Conservation (phyloP, 2,888 invertebrate species). For the Muschampia plurimacula region DNA sequence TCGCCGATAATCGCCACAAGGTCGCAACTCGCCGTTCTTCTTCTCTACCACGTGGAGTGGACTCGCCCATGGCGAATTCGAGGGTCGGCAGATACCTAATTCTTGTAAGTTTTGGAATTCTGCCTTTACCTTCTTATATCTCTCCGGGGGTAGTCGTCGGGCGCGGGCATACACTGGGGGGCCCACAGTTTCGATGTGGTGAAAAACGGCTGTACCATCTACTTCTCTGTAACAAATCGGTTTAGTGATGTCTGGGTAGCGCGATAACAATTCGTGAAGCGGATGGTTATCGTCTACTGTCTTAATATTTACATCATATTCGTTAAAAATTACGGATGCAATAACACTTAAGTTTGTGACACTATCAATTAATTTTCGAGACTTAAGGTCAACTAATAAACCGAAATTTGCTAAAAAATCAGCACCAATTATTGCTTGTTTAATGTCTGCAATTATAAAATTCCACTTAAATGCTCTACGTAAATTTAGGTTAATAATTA, state of each 20-base stretch:
- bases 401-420: conserved; percentile 40
- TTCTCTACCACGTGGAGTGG: conserved; percentile 27
- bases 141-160: conserved; percentile 24
- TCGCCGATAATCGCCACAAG: conserved; percentile 24
- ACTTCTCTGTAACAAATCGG: background rate
- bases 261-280: background rate
- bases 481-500: conserved; percentile 35
- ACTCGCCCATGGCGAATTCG: conserved; percentile 27
- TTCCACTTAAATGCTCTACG: conserved; percentile 36
- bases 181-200: background rate
- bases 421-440: conserved; percentile 38
- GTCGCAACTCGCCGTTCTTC: conserved; percentile 24
- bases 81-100: conserved; percentile 32
- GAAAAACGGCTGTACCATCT: background rate
- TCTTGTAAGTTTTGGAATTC: conserved; percentile 31
- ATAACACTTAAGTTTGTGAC: conserved; percentile 22
- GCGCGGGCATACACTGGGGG: conserved; percentile 1
- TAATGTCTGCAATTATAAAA: conserved; percentile 36
- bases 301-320: background rate
- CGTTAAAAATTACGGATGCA: background rate
- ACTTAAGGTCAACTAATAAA: conserved; percentile 37
- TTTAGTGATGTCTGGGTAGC: background rate
- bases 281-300: background rate
- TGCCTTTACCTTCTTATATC: conserved; percentile 17
- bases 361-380: conserved; percentile 33